Base-by-base conservation (phyloP, 2,797 vertebrate genomes). In the Emys orbicularis region DNA sequence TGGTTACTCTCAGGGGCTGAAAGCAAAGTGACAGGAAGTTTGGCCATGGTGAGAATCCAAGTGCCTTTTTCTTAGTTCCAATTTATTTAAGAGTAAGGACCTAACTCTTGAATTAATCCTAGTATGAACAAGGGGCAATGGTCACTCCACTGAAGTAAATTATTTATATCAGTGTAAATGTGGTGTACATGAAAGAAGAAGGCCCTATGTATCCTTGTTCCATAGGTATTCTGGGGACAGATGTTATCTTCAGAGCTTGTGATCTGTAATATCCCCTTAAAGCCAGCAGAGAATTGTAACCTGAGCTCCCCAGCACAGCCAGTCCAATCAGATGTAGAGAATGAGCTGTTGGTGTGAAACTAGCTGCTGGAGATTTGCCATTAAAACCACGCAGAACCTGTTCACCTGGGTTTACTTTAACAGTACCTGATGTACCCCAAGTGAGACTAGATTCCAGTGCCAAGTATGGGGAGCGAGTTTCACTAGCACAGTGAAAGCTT, bases 1-100 rank as follows among this genome's bases (percentile, higher is more conserved):
- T 98, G 90, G 95, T 97, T 4, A 98, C 97, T 96, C 98, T 98
- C 84, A 98, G 97, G 34, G 99, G 98, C 99, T 99, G 97, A 59
- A 96, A 96, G 83, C 86, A 88, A 94, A 84, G 81, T 3, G 1
- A 79, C 49, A 85, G 79, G 7, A n/a, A 21, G 6, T 21, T 83
- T 79, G 87, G 84, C 77, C 50, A 88, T 53, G 56, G 6, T 2
- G 47, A 21, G 13, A 76, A 41, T 1, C 27, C 3, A 61, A 4
- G 12, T 81, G 41, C 18, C 79, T 80, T 56, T 84, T 91, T 74
- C 80, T 81, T 16, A 79, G 29, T 9, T 2, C 54, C 7, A 52
- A 50, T 89, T 34, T 8, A 29, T 3, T 12, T 82, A 5, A 41
- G 50, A 76, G 18, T 10, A 49, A 1, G 47, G 68, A 50, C 2